phyloP scores from a whole-genome alignment of 2,888 invertebrate species.

The Limenitis camilla region DNA sequence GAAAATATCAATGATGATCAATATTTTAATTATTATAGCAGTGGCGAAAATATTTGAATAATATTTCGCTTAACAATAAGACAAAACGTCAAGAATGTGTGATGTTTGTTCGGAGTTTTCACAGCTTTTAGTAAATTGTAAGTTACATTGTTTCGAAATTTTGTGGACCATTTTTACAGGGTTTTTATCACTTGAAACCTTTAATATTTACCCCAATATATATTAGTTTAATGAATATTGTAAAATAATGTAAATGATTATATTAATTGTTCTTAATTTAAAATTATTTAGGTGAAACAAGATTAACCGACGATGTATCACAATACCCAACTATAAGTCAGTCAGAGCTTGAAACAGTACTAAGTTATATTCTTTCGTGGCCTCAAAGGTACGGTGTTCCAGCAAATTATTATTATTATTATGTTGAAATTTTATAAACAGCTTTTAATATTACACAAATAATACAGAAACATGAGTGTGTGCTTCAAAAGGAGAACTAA shows the following conservation, averaged over 20 bases:
- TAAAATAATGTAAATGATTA: background rate
- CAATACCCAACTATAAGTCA: slow-evolving; percentile 83
- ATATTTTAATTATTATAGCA: slow-evolving; percentile 50
- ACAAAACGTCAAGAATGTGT: slow-evolving; percentile 81
- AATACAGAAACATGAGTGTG: background rate
- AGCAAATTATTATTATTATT: background rate
- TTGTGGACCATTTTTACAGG: slow-evolving; percentile 36
- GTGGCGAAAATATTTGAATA: slow-evolving; percentile 61
- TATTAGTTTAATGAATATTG: background rate
- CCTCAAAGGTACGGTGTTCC: slow-evolving; percentile 81
- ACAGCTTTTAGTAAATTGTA: slow-evolving; percentile 85
- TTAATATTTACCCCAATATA: background rate
- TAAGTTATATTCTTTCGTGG: slow-evolving; percentile 91
- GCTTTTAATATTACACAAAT: background rate
- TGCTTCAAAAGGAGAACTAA: background rate
- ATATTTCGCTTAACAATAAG: slow-evolving; percentile 54
- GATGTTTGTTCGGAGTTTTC: slow-evolving; percentile 96
- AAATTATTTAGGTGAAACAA: slow-evolving; percentile 82
- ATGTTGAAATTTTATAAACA: background rate
- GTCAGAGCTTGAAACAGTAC: slow-evolving; percentile 87
- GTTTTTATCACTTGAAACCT: slow-evolving; percentile 8
- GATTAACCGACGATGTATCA: slow-evolving; percentile 84
- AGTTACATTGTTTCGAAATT: slow-evolving; percentile 71
- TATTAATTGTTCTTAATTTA: slow-evolving; percentile 31
- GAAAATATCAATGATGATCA: slow-evolving; percentile 72